Base-by-base conservation (phyloP, 2,113 vertebrate genomes). In the Sigmodon hispidus region DNA sequence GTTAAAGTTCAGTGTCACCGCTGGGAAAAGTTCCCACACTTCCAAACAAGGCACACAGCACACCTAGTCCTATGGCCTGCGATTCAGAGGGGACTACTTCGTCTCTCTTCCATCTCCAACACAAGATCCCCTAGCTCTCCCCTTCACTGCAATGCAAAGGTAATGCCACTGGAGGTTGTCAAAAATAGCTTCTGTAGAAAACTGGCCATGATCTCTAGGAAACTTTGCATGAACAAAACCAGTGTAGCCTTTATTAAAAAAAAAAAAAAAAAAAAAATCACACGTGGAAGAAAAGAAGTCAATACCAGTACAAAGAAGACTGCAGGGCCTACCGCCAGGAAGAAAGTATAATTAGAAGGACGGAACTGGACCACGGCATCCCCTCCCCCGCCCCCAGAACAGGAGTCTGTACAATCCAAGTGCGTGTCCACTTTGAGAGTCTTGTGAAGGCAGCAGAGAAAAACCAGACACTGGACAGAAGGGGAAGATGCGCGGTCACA, bases 141-240 rank as follows among this genome's bases (percentile, higher is more conserved):
- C 96, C 96, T 96, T 97, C 97, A 92, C 97, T 95, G 95, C 96
- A 97, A 98, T 98, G 97, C 73, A 90, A 90, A 65, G 95, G 98
- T 97, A 98, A 98, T 96, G 97, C 97, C 98, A 97, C 96, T 98
- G 98, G 98, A 98, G 98, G 98, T 98, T 98, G 98, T 98, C 97
- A 98, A 98, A 98, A 98, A 98, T 98, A 98, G 98, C 97, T 98
- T 98, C 98, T 98, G 98, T 98, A 98, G 98, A 98, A 99, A 99
- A 98, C 97, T 96, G 97, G 98, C 97, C 98, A 97, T 97, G 98
- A 97, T 98, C 98, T 97, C 98, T 98, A 99, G 98, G 98, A 98
- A 98, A 98, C 97, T 97, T 96, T 98, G 98, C 96, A 97, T 97
- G 98, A 98, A 97, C 97, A 98, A 98, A 98, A 98, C 97, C 94